Evolutionary conservation across 2,797 vertebrate species (phyloP).

Genomic region (Halcyon chelicuti): DNA sequence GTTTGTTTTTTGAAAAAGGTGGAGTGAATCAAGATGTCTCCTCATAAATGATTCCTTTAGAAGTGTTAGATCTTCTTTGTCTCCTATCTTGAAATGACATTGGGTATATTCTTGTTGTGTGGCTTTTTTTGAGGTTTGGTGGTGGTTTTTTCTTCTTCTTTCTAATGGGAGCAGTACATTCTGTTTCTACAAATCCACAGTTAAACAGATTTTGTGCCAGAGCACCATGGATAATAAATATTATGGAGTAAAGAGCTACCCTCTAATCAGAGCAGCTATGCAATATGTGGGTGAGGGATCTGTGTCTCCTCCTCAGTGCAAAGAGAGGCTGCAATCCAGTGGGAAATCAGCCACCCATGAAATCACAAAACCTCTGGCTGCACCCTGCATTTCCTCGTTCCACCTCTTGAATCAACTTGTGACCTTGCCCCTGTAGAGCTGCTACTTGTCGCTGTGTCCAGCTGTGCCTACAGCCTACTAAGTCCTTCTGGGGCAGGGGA

Average conservation of each 20-base stretch:
- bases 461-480: background rate
- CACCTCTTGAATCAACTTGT: background rate
- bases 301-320: background rate
- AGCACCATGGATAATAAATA: background rate
- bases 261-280: background rate
- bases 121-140: background rate
- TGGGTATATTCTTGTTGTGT: background rate
- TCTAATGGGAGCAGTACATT: background rate
- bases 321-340: background rate
- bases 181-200: background rate
- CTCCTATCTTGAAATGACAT: background rate
- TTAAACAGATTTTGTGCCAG: background rate
- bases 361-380: slow-evolving; percentile 44
- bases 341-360: slow-evolving; percentile 44
- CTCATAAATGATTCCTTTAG: background rate
- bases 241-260: background rate
- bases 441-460: background rate
- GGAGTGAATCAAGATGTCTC: background rate
- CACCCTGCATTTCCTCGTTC: background rate
- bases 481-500: background rate
- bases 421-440: slow-evolving; percentile 11
- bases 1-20: background rate
- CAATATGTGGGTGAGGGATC: background rate
- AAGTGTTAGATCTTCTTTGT: background rate
- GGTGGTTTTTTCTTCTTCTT: background rate